Evolutionary conservation across 2,113 vertebrate genomes (phyloP).

Genomic region (Talpa occidentalis): DNA sequence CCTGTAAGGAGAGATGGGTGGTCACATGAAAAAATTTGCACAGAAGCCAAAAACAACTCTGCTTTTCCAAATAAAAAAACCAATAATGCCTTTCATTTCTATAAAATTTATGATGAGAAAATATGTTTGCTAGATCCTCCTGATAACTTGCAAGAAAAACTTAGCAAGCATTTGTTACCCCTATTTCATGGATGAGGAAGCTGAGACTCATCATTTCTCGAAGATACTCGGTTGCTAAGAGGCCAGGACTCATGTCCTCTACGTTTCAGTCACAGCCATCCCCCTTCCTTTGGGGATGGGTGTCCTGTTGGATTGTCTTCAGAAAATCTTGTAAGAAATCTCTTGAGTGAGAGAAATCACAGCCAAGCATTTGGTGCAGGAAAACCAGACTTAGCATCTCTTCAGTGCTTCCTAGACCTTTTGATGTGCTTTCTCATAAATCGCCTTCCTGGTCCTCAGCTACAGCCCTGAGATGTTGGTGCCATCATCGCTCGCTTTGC

Average conservation of each 20-base stretch:
- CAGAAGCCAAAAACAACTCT: neutral
- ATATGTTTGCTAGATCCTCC: neutral
- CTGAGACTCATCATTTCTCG: neutral
- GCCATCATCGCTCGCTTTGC: neutral
- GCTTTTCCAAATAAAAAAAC: neutral
- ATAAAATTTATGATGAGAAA: neutral
- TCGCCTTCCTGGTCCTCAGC: neutral
- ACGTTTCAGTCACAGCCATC: neutral
- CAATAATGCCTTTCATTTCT: neutral
- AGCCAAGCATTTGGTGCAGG: neutral
- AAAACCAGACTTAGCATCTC: neutral
- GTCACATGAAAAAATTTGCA: neutral
- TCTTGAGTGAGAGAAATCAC: neutral
- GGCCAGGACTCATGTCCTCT: neutral
- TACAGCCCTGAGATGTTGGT: neutral
- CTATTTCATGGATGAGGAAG: neutral
- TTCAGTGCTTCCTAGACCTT: neutral
- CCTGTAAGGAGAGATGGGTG: neutral
- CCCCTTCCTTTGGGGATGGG: neutral
- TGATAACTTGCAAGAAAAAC: neutral
- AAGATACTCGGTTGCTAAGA: neutral
- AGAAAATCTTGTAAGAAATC: neutral
- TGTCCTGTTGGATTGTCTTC: neutral
- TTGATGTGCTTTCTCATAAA: neutral
- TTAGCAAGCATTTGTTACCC: neutral